Percentiles rank a stretch among this genome's conserved stretches.
Conservation (phyloP, 2,797 vertebrate species). For the Centropyge bicolor region DNA sequence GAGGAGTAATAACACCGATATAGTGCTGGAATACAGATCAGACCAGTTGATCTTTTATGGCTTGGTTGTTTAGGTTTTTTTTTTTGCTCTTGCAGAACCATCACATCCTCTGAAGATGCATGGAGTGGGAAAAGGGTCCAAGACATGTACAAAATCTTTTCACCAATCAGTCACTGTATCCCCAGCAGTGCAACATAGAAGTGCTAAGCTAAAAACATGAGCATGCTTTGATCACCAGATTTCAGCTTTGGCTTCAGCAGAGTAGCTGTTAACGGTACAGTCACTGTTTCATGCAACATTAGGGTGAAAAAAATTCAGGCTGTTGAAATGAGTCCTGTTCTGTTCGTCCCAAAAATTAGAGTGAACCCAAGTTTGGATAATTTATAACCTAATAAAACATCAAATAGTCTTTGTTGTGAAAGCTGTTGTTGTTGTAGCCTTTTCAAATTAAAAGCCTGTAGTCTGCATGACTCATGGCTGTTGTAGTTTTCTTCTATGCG, state of each 20-base stretch:
- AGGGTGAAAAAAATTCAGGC: too few relatives aligned
- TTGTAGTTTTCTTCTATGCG: too few relatives aligned
- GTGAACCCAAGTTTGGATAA: too few relatives aligned
- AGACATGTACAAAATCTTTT: not conserved
- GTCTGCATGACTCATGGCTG: too few relatives aligned
- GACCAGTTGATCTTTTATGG: not conserved
- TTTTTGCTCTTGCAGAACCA: not conserved
- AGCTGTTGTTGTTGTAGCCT: too few relatives aligned
- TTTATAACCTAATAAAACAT: too few relatives aligned
- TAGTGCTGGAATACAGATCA: not conserved
- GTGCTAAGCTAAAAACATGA: conserved; percentile 7
- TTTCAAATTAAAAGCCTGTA: too few relatives aligned
- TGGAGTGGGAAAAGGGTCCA: not conserved
- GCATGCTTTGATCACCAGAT: conserved; percentile 23
- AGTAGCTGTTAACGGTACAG: conserved; percentile 2
- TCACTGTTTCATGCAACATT: conserved; percentile 23
- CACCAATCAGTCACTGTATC: not conserved
- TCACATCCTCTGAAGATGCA: not conserved
- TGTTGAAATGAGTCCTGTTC: too few relatives aligned
- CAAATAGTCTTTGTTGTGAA: too few relatives aligned
- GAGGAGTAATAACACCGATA: not conserved
- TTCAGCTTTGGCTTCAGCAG: conserved; percentile 11
- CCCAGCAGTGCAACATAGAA: not conserved
- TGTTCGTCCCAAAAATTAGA: too few relatives aligned
- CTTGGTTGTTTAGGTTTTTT: not conserved